Evolutionary conservation across 2,113 vertebrate species (phyloP), one percentile per base, ranked within the genome.

Genomic region (Eupsittula cactorum): DNA sequence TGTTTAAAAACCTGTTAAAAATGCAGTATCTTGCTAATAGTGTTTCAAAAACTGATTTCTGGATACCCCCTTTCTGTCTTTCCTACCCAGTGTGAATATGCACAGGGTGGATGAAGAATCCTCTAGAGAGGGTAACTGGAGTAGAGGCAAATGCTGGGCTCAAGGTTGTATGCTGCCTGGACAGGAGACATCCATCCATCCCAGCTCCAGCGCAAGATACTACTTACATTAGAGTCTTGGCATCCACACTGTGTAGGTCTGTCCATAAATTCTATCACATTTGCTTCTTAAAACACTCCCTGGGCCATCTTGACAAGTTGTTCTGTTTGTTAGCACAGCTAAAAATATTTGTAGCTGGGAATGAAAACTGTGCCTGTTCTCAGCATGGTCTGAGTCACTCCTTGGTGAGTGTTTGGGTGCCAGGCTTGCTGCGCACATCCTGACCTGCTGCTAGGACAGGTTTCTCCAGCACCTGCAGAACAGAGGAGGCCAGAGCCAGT

Each of bases 241-340:
- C 35, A 80, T 55, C 47, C 44, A 27, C 20, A 6, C 4, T 24
- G 18, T 47, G 29, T 47, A 39, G 11, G 64, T 69, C 77, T 73
- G 49, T 42, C 81, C n/a, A 39, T 29, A 70, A 80, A 62, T 50
- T 65, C 31, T 33, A 6, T 46, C 7, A 0, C 27, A 16, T 79
- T 85, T 78, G 37, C 55, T 50, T 87, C 67, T 68, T 71, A 67
- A 87, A 90, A 80, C 5, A 4, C 75, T 88, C 82, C 79, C 52
- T 79, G 62, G 82, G 75, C 93, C 88, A 76, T 92, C 67, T 60
- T 46, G 67, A 79, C 70, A 75, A 42, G 70, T 88, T 68, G n/a
- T 53, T 88, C 75, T 90, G 37, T 90, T 90, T 92, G 62, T 90
- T 60, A 82, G 33, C 79, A 67, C 62, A 79, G 79, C 86, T 95